Percentiles rank a stretch among this genome's conserved stretches.
Evolutionary conservation across 1,140 invertebrate species (phyloP).

Genomic region (Caerostris darwini): DNA sequence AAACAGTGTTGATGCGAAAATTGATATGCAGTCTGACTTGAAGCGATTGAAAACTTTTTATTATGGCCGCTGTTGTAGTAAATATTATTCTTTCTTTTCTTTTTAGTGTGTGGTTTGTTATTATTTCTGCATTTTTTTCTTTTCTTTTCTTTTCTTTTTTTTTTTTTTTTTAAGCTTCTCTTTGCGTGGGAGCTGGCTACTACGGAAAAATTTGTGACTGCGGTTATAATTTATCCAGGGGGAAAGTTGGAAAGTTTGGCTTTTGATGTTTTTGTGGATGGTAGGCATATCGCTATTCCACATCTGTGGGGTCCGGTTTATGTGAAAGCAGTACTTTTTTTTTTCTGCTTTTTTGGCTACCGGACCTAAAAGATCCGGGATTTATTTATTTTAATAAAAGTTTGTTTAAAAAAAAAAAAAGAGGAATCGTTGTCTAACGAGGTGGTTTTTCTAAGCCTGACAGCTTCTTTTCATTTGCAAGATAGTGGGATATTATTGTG

Average conservation of each 20-base stretch:
- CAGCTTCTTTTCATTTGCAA: background rate
- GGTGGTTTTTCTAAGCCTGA: background rate
- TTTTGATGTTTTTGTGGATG: background rate
- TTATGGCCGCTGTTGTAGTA: conserved; percentile 18
- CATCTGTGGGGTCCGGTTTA: conserved; percentile 7
- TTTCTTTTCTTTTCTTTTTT: too few species aligned
- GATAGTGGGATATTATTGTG: background rate
- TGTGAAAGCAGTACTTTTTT: background rate
- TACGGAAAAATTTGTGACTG: too few species aligned
- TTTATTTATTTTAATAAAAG: background rate
- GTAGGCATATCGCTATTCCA: background rate
- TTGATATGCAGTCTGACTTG: conserved; percentile 22
- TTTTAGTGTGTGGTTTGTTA: background rate
- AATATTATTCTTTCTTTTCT: conserved; percentile 30
- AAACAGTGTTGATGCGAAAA: conserved; percentile 70
- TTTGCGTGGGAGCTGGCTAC: conserved; percentile 1
- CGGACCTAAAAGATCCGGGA: conserved; percentile 6
- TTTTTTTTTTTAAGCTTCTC: too few species aligned
- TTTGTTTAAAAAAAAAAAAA: background rate
- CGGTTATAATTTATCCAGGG: background rate
- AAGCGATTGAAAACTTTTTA: conserved; percentile 40
- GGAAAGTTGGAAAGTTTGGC: background rate
- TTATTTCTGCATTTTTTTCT: background rate
- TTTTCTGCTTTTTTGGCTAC: background rate
- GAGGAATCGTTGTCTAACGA: background rate